Evolutionary conservation across 2,113 vertebrate genomes (phyloP).

Genomic region (Phalacrocorax brasilianus): DNA sequence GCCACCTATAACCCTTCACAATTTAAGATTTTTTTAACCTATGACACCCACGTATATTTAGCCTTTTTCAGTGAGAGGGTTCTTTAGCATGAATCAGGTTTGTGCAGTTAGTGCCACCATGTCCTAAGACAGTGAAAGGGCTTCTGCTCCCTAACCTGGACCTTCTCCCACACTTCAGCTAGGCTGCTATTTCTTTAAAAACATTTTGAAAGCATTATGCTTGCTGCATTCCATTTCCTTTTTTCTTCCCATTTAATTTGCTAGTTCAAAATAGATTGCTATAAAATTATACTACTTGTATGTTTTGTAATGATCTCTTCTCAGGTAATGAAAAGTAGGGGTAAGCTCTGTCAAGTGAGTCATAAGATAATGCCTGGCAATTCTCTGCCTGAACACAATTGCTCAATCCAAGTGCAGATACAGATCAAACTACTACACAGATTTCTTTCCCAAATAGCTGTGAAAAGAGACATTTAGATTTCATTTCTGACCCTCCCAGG

Average conservation of each 20-base stretch:
- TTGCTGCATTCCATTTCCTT: slow-evolving; percentile 48
- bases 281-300: slow-evolving; percentile 65
- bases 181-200: slow-evolving; percentile 38
- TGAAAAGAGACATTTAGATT: slow-evolving; percentile 42
- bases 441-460: slow-evolving; percentile 39
- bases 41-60: not conserved
- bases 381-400: slow-evolving; percentile 58
- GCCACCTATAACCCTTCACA: not conserved
- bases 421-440: slow-evolving; percentile 38
- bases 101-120: not conserved
- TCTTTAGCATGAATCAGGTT: not conserved
- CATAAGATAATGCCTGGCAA: slow-evolving; percentile 64
- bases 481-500: slow-evolving; percentile 22
- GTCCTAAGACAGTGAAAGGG: not conserved
- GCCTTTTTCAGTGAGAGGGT: not conserved
- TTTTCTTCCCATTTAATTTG: slow-evolving; percentile 50
- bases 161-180: not conserved
- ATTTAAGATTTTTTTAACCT: not conserved
- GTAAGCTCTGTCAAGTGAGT: slow-evolving; percentile 65
- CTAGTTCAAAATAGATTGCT: slow-evolving; percentile 61
- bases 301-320: slow-evolving; percentile 64
- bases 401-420: slow-evolving; percentile 45
- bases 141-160: not conserved
- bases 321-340: slow-evolving; percentile 65
- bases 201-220: slow-evolving; percentile 11